Evolutionary conservation across 2,113 vertebrate species (phyloP), one percentile per base, ranked within the genome.

Genomic region (Lonchura striata): DNA sequence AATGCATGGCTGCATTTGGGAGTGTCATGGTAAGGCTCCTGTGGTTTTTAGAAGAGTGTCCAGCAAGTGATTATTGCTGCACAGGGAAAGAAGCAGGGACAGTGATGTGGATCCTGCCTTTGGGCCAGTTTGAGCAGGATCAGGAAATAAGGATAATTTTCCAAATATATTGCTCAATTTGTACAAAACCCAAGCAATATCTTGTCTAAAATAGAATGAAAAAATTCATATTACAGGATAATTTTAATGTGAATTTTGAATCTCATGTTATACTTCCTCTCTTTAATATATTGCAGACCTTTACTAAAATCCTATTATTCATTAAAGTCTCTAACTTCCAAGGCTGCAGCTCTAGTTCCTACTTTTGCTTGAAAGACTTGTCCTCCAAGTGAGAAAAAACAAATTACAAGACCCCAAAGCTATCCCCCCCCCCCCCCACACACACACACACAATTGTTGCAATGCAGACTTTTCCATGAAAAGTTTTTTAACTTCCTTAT

Each of bases 391-490:
- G 46, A 56, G 24, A 90, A 84, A 84, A 89, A 77, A 25, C 23
- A 59, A 49, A 56, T 18, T 28, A 35, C 41, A 82, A 82, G 25
- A 50, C 25, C 4, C 10, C 1, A 0, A 80, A 77, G 5, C 17
- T 37, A 20, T 42, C 6, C n/a, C n/a, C n/a, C n/a, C n/a, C n/a
- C n/a, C n/a, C n/a, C n/a, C n/a, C n/a, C 39, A n/a, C 37, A 49
- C 96, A 96, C 95, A 98, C 96, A 96, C 95, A 98, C 97, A 97
- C 97, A 39, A 39, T 39, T 86, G 77, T 96, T 86, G 96, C 97
- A 93, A 95, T 93, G 78, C 66, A 98, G 95, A 98, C 98, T 87
- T 98, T 98, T 98, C 98, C 96, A 96, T 98, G 87, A 98, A 98
- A 90, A 98, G 93, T 74, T 97, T 94, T 96, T 98, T 96, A 94